These are phyloP conservation scores for Drosophila robusta DNA, from an alignment of 2,888 invertebrate species.

Conservation along the genomic window DNA sequence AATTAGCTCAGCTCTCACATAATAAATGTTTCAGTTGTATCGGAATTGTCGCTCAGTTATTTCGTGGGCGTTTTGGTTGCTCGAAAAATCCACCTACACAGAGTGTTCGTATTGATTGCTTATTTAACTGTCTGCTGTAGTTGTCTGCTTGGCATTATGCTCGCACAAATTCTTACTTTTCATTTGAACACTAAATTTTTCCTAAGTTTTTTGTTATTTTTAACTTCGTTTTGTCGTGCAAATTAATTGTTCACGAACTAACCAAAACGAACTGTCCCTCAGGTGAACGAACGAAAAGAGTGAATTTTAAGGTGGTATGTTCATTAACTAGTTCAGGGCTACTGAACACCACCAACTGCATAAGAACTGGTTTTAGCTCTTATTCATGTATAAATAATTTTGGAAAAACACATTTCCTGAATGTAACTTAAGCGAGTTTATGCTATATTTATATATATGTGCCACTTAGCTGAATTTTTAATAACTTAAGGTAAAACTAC, in stretches of 20 bases:
- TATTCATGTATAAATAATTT: not conserved
- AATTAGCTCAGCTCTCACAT: slow-evolving; percentile 6
- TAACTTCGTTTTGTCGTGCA: slow-evolving; percentile 53
- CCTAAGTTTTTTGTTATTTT: slow-evolving; percentile 41
- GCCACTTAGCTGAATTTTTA: not conserved
- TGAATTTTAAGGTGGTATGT: slow-evolving; percentile 10
- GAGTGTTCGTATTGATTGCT: slow-evolving; percentile 42
- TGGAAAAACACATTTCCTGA: not conserved
- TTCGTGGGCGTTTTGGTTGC: slow-evolving; percentile 53
- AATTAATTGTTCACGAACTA: slow-evolving; percentile 51
- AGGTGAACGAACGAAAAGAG: slow-evolving; percentile 10
- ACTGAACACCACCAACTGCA: not conserved
- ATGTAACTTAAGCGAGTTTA: not conserved
- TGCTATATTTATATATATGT: not conserved
- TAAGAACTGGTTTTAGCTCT: not conserved
- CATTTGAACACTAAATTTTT: slow-evolving; percentile 50
- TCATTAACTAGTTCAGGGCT: slow-evolving; percentile 7
- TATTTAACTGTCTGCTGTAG: slow-evolving; percentile 11
- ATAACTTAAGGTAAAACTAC: not conserved
- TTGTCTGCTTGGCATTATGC: not conserved
- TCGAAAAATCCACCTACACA: slow-evolving; percentile 29
- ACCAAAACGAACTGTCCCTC: slow-evolving; percentile 26
- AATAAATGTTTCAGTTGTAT: slow-evolving; percentile 36
- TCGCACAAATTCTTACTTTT: slow-evolving; percentile 46
- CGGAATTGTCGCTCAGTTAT: slow-evolving; percentile 20